phyloP scores from a whole-genome alignment of 2,888 invertebrate genomes.

The Aphodius granarius region DNA sequence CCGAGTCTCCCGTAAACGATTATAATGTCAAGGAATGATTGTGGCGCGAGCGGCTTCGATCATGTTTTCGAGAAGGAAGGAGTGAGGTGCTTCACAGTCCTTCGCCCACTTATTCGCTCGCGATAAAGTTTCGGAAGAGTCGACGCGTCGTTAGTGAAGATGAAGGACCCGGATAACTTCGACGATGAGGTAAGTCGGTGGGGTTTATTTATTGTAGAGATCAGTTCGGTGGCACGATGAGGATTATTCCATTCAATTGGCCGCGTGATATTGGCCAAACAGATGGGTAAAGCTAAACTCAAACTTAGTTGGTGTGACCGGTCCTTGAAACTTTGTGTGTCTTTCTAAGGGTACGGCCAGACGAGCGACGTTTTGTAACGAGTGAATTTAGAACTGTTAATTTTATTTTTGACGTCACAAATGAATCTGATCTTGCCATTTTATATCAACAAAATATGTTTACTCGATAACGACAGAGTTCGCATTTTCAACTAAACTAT shows the following conservation, averaged over 20 bases:
- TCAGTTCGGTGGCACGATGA: not conserved
- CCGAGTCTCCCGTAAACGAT: not conserved
- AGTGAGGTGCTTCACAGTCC: not conserved
- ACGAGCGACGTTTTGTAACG: too few relatives aligned
- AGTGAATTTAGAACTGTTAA: too few relatives aligned
- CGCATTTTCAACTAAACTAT: too few relatives aligned
- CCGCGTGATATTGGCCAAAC: not conserved
- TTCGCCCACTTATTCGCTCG: constrained; percentile 15
- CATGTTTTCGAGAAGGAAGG: not conserved
- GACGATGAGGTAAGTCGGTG: constrained; percentile 45
- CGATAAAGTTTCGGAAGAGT: constrained; percentile 14
- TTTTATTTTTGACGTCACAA: too few relatives aligned
- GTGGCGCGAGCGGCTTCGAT: not conserved
- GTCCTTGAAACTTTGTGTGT: too few relatives aligned
- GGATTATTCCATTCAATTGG: not conserved
- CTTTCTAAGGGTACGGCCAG: too few relatives aligned
- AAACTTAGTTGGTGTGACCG: too few relatives aligned
- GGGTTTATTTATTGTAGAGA: not conserved
- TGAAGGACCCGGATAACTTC: constrained; percentile 45
- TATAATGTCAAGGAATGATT: not conserved
- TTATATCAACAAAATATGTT: too few relatives aligned
- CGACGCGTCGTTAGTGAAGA: constrained; percentile 20
- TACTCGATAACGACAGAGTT: too few relatives aligned
- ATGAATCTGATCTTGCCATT: too few relatives aligned
- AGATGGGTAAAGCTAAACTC: not conserved